Percentiles rank a stretch among this genome's conserved stretches.
Evolutionary conservation across 2,113 vertebrate species (phyloP).

Genomic region (Oreochromis aureus): DNA sequence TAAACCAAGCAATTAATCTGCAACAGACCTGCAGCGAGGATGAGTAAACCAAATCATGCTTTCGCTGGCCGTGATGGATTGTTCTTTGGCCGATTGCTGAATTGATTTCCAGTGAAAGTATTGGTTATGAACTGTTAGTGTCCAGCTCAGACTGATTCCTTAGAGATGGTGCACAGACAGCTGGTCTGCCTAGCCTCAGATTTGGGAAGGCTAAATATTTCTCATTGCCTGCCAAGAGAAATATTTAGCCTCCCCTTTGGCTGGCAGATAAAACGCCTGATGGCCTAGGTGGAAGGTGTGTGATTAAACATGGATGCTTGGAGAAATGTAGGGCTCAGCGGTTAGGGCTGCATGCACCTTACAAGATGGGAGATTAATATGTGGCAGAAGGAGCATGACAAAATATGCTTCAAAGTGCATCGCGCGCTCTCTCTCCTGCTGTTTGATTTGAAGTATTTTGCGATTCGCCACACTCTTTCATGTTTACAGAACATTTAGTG

Average conservation of each 20-base stretch:
- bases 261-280: slow-evolving; percentile 20
- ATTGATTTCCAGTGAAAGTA: slow-evolving; percentile 12
- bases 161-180: not conserved
- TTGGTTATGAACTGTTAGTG: not conserved
- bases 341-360: not conserved
- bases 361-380: slow-evolving; percentile 18
- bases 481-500: not conserved
- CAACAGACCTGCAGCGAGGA: not conserved
- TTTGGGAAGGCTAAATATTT: slow-evolving; percentile 15
- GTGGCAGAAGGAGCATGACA: slow-evolving; percentile 1
- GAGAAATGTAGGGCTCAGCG: not conserved
- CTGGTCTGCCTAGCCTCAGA: not conserved
- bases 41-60: not conserved
- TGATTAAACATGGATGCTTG: slow-evolving; percentile 36
- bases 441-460: slow-evolving; percentile 10
- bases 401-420: slow-evolving; percentile 27
- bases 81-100: not conserved
- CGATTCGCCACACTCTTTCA: not conserved
- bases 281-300: slow-evolving; percentile 8
- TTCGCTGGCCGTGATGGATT: not conserved
- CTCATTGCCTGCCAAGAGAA: not conserved
- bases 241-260: not conserved
- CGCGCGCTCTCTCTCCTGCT: not conserved
- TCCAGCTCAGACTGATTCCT: not conserved
- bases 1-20: not conserved